Conservation (phyloP, 2,797 vertebrate genomes). For the Astyanax mexicanus region DNA sequence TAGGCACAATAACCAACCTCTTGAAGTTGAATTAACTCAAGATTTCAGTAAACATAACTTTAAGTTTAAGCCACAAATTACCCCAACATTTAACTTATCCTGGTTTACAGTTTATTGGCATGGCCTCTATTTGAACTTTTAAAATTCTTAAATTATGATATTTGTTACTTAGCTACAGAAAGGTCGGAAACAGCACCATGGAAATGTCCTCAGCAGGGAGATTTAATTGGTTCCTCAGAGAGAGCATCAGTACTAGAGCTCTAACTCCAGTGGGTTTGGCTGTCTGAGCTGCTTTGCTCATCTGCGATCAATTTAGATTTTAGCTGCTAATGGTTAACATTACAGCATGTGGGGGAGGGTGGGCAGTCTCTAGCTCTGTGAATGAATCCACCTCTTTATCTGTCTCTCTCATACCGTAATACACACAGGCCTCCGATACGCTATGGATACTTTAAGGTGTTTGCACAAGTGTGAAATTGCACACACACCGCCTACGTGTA, state of each 20-base stretch:
- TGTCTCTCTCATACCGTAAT: not conserved
- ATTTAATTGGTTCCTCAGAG: slow-evolving; percentile 40
- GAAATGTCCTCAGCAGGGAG: slow-evolving; percentile 3
- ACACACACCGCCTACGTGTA: no score
- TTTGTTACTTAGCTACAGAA: slow-evolving; percentile 6
- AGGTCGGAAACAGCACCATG: not conserved
- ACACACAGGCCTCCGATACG: not conserved
- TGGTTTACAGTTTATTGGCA: no score
- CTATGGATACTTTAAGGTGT: no score
- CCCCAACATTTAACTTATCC: no score
- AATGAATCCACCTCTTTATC: not conserved
- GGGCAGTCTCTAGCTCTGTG: not conserved
- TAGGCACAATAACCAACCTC: no score
- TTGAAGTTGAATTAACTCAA: no score
- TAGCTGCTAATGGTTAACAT: not conserved
- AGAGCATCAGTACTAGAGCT: slow-evolving; percentile 18
- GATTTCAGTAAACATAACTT: no score
- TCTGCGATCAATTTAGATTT: not conserved
- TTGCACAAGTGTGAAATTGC: no score
- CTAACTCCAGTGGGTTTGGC: not conserved
- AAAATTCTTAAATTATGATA: not conserved
- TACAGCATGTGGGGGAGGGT: not conserved
- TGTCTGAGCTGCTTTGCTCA: not conserved
- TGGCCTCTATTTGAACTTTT: slow-evolving; percentile 7
- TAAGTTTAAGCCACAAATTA: no score